Evolutionary conservation across 2,888 invertebrate species (phyloP).

Genomic region (Ochlodes sylvanus): DNA sequence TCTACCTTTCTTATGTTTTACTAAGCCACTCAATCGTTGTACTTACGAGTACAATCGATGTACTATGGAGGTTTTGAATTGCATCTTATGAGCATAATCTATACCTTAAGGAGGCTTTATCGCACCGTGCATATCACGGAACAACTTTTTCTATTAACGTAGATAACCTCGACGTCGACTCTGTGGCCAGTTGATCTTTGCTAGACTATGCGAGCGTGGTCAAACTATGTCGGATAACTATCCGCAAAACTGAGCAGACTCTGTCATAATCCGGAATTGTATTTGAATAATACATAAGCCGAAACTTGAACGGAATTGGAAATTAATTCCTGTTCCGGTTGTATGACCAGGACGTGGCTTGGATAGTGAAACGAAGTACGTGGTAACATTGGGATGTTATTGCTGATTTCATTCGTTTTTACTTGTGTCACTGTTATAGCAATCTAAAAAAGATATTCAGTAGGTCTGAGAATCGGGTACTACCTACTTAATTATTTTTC

Average conservation of each 20-base stretch:
- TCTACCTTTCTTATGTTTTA: too few relatives aligned
- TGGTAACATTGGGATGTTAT: slow-evolving; percentile 25
- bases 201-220: slow-evolving; percentile 2
- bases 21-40: too few relatives aligned
- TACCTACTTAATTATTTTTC: too few relatives aligned
- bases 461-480: too few relatives aligned
- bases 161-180: neutral
- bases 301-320: slow-evolving; percentile 52
- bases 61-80: too few relatives aligned
- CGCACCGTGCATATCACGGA: too few relatives aligned
- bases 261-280: slow-evolving; percentile 51
- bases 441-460: too few relatives aligned
- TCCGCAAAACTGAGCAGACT: slow-evolving; percentile 49
- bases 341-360: slow-evolving; percentile 29
- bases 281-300: slow-evolving; percentile 57
- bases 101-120: too few relatives aligned
- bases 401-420: slow-evolving; percentile 5
- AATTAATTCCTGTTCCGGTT: slow-evolving; percentile 51
- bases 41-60: too few relatives aligned
- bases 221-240: slow-evolving; percentile 39
- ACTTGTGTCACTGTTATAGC: neutral
- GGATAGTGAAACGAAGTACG: slow-evolving; percentile 21
- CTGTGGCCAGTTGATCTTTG: neutral
- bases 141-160: neutral
- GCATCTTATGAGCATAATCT: too few relatives aligned